These are phyloP conservation scores for Danionella cerebrum DNA, from an alignment of 2,113 vertebrate species.

Conservation along the genomic window DNA sequence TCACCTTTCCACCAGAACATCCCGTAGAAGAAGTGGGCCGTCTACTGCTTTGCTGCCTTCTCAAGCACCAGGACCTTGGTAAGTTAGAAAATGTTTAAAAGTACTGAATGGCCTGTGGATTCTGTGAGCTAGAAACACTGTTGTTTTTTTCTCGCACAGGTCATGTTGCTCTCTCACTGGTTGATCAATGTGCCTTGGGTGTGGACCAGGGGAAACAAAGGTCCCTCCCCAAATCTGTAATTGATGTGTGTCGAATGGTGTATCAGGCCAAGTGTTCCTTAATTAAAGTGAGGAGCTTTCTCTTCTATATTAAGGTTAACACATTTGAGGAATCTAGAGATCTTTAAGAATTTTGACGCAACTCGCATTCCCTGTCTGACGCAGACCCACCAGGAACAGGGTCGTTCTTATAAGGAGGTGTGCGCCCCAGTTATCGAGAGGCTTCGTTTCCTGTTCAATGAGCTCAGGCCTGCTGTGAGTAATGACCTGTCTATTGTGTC, in stretches of 20 bases:
- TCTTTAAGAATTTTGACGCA: no score
- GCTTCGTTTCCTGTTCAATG: constrained; percentile 92
- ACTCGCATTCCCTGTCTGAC: background rate
- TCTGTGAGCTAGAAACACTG: background rate
- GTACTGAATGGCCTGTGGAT: background rate
- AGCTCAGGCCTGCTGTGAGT: constrained; percentile 89
- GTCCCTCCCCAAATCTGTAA: constrained; percentile 88
- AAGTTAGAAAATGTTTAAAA: constrained; percentile 46
- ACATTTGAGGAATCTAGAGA: no score
- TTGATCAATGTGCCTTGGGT: constrained; percentile 81
- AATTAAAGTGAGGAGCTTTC: constrained; percentile 93
- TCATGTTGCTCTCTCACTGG: constrained; percentile 86
- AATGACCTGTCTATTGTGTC: constrained; percentile 92
- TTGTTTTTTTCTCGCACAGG: constrained; percentile 58
- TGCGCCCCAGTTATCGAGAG: constrained; percentile 95
- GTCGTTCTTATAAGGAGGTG: constrained; percentile 96
- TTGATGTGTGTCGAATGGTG: constrained; percentile 93
- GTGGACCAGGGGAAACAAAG: constrained; percentile 91
- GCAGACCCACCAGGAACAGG: constrained; percentile 96
- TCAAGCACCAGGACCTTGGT: constrained; percentile 98
- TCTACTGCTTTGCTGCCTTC: constrained; percentile 88
- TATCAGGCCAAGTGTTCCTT: constrained; percentile 97
- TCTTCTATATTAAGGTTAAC: no score
- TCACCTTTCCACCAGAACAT: constrained; percentile 91
- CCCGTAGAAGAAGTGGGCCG: constrained; percentile 97